phyloP scores from a whole-genome alignment of 2,113 vertebrate species.

The Lagopus muta region DNA sequence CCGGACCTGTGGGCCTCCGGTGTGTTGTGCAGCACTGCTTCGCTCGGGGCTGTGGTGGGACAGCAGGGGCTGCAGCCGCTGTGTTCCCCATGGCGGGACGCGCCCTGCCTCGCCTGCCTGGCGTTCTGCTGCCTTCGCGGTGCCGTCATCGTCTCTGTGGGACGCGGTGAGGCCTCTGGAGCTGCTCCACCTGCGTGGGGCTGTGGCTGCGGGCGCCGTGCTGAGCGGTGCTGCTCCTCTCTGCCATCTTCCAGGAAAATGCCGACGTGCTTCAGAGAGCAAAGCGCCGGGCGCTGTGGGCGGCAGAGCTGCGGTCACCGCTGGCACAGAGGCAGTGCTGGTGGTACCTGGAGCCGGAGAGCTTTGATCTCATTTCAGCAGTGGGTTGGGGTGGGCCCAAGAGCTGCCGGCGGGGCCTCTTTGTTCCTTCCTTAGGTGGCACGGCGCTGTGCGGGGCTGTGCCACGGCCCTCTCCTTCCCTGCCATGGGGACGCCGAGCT shows the following conservation, averaged over 20 bases:
- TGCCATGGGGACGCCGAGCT: background rate
- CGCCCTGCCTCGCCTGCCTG: background rate
- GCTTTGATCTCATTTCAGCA: conserved; percentile 63
- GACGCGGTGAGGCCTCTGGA: background rate
- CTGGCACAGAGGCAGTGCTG: background rate
- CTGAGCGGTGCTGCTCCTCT: background rate
- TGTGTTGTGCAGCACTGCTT: background rate
- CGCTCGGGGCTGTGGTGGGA: conserved; percentile 1
- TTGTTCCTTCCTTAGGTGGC: background rate
- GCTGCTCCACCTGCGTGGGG: background rate
- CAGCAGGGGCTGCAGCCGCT: background rate
- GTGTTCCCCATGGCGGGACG: conserved; percentile 23
- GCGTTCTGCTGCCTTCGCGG: background rate
- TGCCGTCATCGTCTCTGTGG: background rate
- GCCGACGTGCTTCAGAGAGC: background rate
- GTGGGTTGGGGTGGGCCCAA: background rate
- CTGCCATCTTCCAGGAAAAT: background rate
- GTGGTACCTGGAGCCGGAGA: background rate
- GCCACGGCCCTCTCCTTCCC: background rate
- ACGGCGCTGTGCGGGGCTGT: background rate
- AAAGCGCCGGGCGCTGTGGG: background rate
- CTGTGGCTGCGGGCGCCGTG: background rate
- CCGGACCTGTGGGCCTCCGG: background rate
- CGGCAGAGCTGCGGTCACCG: accelerated
- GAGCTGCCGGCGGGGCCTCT: background rate